Evolutionary conservation across 2,797 vertebrate genomes (phyloP), one percentile per base, ranked within the genome.

Genomic region (Aulostomus chinensis): DNA sequence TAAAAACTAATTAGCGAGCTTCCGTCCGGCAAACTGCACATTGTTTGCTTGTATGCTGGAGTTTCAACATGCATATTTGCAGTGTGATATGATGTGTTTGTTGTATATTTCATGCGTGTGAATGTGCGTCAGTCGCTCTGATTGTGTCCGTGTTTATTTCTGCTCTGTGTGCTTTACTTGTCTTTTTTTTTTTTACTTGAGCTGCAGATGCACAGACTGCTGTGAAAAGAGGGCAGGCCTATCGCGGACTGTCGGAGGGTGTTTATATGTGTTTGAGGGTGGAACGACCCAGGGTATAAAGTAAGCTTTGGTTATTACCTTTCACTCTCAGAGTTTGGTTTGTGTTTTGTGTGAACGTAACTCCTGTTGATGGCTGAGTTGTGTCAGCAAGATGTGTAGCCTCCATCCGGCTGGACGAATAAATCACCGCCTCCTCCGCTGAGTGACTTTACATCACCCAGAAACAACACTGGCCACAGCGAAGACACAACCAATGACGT

Each of bases 321-420:
- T 46, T 76, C 62, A 55, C 68, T 62, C 68, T 45, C 38, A 22
- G 39, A 55, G 58, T 63, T 76, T 32, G 37, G 48, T 26, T 61
- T 67, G 70, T 72, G 40, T 60, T 69, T 69, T 67, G 38, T 58
- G 43, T 18, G 51, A 50, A 67, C 63, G 51, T 76, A 65, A 79
- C 70, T 80, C 63, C 36, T 46, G 5, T 42, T 67, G 72, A 81
- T 65, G 51, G 53, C 47, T 34, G 42, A 61, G 31, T 67, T 38
- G 57, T 76, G 72, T 65, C 58, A 58, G 68, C 21, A 46, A 47
- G 62, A 75, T 58, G 58, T 76, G 71, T 40, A 36, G 66, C 51
- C 28, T 38, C 50, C 37, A 20, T 68, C 43, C 58, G 37, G 61
- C 52, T 40, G 0, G 4, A 45, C 54, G 34, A 52, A 78, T 71